Base-by-base conservation (phyloP, 2,797 vertebrate species). In the Apogon hyalosoma region DNA sequence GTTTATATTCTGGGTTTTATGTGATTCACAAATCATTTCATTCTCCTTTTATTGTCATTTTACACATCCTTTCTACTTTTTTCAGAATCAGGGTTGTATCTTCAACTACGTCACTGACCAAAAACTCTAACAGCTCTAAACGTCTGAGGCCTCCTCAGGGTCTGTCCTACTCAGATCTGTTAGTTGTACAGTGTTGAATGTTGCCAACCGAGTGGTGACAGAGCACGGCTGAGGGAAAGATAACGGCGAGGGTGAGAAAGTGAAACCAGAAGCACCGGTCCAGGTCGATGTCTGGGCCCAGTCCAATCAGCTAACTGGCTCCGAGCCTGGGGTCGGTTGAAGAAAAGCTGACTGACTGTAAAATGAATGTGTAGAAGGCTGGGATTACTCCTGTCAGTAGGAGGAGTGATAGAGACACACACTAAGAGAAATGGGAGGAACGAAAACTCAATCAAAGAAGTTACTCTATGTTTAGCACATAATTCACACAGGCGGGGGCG, bases 391-490 rank as follows among this genome's bases (percentile, higher is more conserved):
- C 60, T 40, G 53, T 73, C 67, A 67, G 42, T 38, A 36, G 49
- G 31, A 49, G 52, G 24, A 45, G 47, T 51, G 50, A 42, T 14
- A 50, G 46, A 69, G 10, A 16, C 46, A 63, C n/a, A 31, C 45
- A 56, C 19, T 15, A 68, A 75, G 62, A 72, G 11, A 16, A 53
- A 51, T 43, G 67, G 52, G 16, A 42, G 31, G 21, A 65, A 54
- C 43, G 42, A 15, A 61, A 66, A 77, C 57, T 73, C 15, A 73
- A 79, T 84, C 66, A 63, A 48, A 69, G 49, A 52, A 64, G 60
- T 39, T 60, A 58, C 60, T 63, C 15, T 16, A 28, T 39, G 63
- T 57, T 62, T 43, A 56, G 59, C 48, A 50, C 21, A 62, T 87
- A 53, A 60, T 77, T 83, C 63, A 62, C 53, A 33, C 15, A 69